Base-by-base conservation (phyloP, 2,888 invertebrate genomes). In the Caenorhabditis angaria region DNA sequence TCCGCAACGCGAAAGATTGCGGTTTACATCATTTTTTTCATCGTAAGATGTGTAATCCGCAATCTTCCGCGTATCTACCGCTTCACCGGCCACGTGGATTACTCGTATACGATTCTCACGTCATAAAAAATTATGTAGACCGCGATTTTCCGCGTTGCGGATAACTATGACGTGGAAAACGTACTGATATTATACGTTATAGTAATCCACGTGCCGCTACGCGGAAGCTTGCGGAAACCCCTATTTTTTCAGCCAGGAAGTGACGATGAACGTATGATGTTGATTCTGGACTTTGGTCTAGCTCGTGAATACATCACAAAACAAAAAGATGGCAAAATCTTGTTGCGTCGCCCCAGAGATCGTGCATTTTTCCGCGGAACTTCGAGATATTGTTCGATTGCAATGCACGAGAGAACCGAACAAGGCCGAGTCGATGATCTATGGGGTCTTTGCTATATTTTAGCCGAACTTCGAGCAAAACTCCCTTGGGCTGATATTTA, bases 271-370 rank as follows among this genome's bases (percentile, higher is more conserved):
- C 67, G 77, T 24, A 59, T 70, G 35, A 65, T 82, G 41, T 61
- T 80, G 61, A 47, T 81, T 3, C 73, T 82, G 24, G 82, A 82
- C 57, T 82, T 82, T 41, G 82, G 82, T 1, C 63, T 82, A 8
- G 69, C 77, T 6, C 66, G 82, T 20, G 76, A 79, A 48, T 82
- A 66, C 62, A 60, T 12, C n/a, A 32, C 8, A 59, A 65, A 6
- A 66, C 50, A 1, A 25, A 48, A 8, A n/a, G 48, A 32, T 1
- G 65, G 63, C n/a, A 57, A 60, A 14, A 2, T 51, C 12, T 51
- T 24, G 48, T 55, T 77, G 56, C 57, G 74, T 22, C 56, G 68
- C n/a, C 77, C 77, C 24, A 24, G 77, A n/a, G 59, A 64, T 8
- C 25, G 57, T 14, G 65, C 70, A 3, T 59, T 71, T 18, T 74